These are phyloP conservation scores for Echiichthys vipera DNA, from an alignment of 2,797 vertebrate species.

Conservation along the genomic window DNA sequence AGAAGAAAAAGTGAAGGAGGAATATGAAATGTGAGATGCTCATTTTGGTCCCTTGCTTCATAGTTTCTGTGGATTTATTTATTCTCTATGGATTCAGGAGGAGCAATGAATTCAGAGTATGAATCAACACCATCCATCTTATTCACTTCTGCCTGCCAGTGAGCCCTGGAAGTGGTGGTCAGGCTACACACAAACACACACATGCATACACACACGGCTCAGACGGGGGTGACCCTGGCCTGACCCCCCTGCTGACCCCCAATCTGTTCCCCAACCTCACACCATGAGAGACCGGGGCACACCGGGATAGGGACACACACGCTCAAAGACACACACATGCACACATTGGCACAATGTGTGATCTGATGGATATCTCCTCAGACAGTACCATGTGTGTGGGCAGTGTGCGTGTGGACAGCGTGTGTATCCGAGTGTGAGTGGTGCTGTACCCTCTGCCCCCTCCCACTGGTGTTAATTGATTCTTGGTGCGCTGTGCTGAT, in stretches of 20 bases:
- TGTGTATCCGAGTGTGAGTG: slow-evolving; percentile 65
- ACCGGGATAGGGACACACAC: slow-evolving; percentile 70
- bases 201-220: slow-evolving; percentile 63
- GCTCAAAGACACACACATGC: slow-evolving; percentile 61
- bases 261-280: slow-evolving; percentile 87
- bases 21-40: slow-evolving; percentile 79
- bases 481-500: slow-evolving; percentile 87
- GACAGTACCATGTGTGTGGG: slow-evolving; percentile 85
- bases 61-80: slow-evolving; percentile 80
- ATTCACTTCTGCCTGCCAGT: slow-evolving; percentile 79
- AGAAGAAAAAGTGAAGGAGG: slow-evolving; percentile 55
- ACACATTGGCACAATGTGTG: slow-evolving; percentile 70
- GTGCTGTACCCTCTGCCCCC: slow-evolving; percentile 86
- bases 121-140: slow-evolving; percentile 87
- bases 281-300: slow-evolving; percentile 80
- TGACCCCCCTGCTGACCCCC: slow-evolving; percentile 87
- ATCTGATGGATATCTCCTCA: slow-evolving; percentile 86
- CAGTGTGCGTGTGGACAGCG: slow-evolving; percentile 59
- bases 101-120: slow-evolving; percentile 79
- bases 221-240: slow-evolving; percentile 87
- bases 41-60: slow-evolving; percentile 77
- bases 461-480: slow-evolving; percentile 90
- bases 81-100: slow-evolving; percentile 77
- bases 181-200: slow-evolving; percentile 44
- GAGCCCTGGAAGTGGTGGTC: slow-evolving; percentile 66